Base-by-base conservation (phyloP, 2,888 invertebrate species). In the Hydriomena furcata region DNA sequence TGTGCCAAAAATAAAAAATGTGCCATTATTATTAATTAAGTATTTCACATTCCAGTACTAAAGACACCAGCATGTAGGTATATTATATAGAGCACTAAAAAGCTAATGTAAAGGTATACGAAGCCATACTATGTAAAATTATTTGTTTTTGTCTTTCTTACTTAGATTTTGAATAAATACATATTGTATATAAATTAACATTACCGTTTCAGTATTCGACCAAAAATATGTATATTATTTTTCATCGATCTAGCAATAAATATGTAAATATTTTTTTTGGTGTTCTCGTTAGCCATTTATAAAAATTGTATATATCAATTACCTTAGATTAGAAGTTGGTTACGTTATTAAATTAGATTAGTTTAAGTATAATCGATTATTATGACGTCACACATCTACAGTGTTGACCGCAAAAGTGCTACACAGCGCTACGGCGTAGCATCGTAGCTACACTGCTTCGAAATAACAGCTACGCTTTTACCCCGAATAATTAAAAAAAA, bases 171-270 rank as follows among this genome's bases (percentile, higher is more conserved):
- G 7, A 7, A 20, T 30, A 23, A 17, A 4, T 0, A 37, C 61
- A 56, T 54, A 49, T 48, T 71, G 66, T 72, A 71, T 63, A 72
- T 70, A 73, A 40, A 46, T 30, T 52, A 58, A 46, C 59, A 67
- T 76, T 70, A 61, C 77, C 79, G 67, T 68, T 63, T 53, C 83
- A 84, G 81, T 87, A 83, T 84, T 84, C 60, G 83, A 86, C 81
- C 80, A 84, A 81, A 63, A 66, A 72, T 72, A 75, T 82, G 79
- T 84, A 70, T 77, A 77, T 70, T 68, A 67, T 51, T 66, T 65
- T 69, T 57, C 52, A 41, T 34, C 42, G 34, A 49, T 31, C 21
- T 59, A 60, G 48, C 53, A 5, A 49, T 58, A 55, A 54, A 52
- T 42, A 54, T 73, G 69, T 73, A 71, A 61, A 72, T 73, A 34